Base-by-base conservation (phyloP, 2,797 vertebrate genomes). In the Sarcophilus harrisii region DNA sequence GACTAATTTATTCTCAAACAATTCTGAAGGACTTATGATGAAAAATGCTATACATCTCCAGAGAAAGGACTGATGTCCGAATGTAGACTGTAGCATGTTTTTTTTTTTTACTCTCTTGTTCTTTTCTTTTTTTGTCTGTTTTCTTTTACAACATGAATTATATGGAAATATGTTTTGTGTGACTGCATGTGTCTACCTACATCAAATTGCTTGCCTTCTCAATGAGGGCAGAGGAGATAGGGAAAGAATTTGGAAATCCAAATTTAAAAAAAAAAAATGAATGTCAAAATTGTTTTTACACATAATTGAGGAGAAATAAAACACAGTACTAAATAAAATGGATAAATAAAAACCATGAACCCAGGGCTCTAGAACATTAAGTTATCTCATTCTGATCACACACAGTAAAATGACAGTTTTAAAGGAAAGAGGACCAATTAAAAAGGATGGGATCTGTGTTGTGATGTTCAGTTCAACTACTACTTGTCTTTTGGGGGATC, bases 81-180 rank as follows among this genome's bases (percentile, higher is more conserved):
- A 73, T 38, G n/a, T 4, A 73, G n/a, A 73, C 38, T 1, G 3
- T 24, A 38, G 90, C 91, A 90, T 60, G 4, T 13, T 92, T 49
- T 52, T 52, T 49, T 49, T 28, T 57, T 92, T 58, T 62, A 62
- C 45, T 38, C 59, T 92, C 38, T 57, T 91, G 87, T n/a, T 10
- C 91, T 92, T 93, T 94, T 59, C 66, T 94, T 91, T 95, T 96
- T 92, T 96, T 94, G 91, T 92, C 14, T 73, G 14, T 66, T 66
- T 66, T 66, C 62, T 66, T 66, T 66, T 18, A 66, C 16, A 66
- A 55, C 32, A 66, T n/a, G 14, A n/a, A 14, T n/a, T n/a, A 18
- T 38, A 73, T 9, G 21, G n/a, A 73, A 73, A 8, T 73, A 21
- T 38, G 2, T 24, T 38, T 73, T 38, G 18, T 18, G 38, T 73